Evolutionary conservation across 2,113 vertebrate species (phyloP).

Genomic region (Pterocles orientalis): DNA sequence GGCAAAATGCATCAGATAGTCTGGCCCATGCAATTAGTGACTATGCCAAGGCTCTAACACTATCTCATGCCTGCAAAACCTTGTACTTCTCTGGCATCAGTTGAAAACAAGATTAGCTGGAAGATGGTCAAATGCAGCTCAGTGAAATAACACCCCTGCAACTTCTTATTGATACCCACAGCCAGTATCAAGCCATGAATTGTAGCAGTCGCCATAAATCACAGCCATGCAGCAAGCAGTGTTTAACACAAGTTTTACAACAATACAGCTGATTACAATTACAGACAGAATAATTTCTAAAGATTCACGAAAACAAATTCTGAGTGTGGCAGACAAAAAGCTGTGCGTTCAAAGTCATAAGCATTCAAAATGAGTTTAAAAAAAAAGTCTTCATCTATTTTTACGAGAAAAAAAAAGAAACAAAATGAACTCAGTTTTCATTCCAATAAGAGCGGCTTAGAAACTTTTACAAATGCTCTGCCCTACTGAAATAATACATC

Average conservation of each 20-base stretch:
- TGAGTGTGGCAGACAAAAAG: background rate
- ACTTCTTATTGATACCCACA: background rate
- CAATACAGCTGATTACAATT: constrained; percentile 20
- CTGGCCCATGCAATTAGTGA: background rate
- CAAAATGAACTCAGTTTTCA: constrained; percentile 19
- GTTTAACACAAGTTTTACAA: constrained; percentile 3
- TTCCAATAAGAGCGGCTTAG: constrained; percentile 9
- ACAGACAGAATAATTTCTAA: background rate
- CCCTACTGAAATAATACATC: constrained; percentile 36
- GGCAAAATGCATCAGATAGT: background rate
- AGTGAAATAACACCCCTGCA: background rate
- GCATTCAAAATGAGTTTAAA: background rate
- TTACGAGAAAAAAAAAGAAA: background rate
- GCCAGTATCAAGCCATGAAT: background rate
- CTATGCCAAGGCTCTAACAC: background rate
- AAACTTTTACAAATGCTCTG: constrained; percentile 32
- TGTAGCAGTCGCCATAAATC: background rate
- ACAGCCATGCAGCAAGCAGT: background rate
- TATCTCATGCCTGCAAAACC: background rate
- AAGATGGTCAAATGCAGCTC: constrained; percentile 12
- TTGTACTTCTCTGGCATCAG: background rate
- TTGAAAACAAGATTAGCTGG: background rate
- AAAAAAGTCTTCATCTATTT: background rate
- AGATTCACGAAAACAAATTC: background rate
- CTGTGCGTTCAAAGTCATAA: background rate